Evolutionary conservation across 2,113 vertebrate genomes (phyloP).

Genomic region (Psophia crepitans): DNA sequence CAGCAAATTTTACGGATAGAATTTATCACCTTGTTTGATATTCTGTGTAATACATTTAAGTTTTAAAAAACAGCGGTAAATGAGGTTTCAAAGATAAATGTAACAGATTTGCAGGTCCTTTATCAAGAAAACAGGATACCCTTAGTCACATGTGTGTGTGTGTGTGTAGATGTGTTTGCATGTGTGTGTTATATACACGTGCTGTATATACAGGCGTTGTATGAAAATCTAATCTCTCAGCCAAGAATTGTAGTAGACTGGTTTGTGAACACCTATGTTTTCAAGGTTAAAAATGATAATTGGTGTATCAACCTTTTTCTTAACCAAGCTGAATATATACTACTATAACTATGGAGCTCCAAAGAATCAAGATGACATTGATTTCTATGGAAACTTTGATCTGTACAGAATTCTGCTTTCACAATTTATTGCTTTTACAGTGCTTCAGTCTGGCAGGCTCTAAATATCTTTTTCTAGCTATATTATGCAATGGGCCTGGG

Average conservation of each 20-base stretch:
- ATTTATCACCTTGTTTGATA: background rate
- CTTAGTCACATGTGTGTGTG: accelerated
- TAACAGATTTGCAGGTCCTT: background rate
- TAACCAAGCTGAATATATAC: background rate
- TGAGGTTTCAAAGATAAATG: background rate
- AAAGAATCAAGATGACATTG: background rate
- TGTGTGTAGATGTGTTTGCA: accelerated
- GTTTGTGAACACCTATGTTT: background rate
- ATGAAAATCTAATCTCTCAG: background rate
- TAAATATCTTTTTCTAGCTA: background rate
- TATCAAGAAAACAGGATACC: background rate
- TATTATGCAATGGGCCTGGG: background rate
- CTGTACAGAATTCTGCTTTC: background rate
- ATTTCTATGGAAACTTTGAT: constrained; percentile 36
- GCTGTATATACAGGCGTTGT: background rate
- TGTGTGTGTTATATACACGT: background rate
- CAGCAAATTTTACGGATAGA: background rate
- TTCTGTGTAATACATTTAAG: background rate
- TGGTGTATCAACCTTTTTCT: background rate
- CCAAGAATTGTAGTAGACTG: background rate
- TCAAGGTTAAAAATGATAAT: background rate
- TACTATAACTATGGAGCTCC: background rate
- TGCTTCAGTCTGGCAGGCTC: constrained; percentile 1
- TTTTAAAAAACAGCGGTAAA: background rate
- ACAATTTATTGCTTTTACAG: constrained; percentile 44